Evolutionary conservation across 2,888 invertebrate genomes (phyloP).

Genomic region (Cabera pusaria): DNA sequence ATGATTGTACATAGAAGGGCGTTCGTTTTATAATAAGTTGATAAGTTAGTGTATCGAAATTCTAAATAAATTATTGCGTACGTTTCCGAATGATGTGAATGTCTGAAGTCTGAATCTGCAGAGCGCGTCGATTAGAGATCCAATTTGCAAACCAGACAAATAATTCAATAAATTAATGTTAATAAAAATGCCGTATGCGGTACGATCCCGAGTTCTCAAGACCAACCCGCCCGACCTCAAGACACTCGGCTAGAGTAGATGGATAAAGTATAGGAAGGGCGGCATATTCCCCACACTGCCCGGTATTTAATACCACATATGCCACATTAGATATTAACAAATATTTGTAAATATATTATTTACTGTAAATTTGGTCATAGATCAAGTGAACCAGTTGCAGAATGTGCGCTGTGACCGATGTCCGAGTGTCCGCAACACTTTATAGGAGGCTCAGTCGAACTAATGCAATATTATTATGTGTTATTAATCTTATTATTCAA

Average conservation of each 20-base stretch:
- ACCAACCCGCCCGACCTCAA: conserved; percentile 21
- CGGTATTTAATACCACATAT: conserved; percentile 33
- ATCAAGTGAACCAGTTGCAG: conserved; percentile 29
- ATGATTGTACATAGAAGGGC: conserved; percentile 17
- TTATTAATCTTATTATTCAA: conserved; percentile 10
- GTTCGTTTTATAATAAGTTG: conserved; percentile 14
- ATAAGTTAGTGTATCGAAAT: conserved; percentile 20
- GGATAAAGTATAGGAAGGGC: conserved; percentile 18
- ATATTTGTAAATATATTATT: conserved; percentile 31
- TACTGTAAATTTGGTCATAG: conserved; percentile 31
- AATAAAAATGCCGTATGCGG: not conserved
- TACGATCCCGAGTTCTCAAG: conserved; percentile 2
- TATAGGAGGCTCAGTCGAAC: conserved; percentile 21
- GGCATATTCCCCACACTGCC: conserved; percentile 31
- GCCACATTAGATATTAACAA: conserved; percentile 30
- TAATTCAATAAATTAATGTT: too few species aligned
- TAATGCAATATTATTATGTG: conserved; percentile 24
- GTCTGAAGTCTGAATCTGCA: conserved; percentile 6
- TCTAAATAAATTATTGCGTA: conserved; percentile 18
- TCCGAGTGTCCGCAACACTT: too few species aligned
- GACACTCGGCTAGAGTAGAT: conserved; percentile 17
- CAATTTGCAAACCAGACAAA: too few species aligned
- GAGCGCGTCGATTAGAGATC: conserved; percentile 1
- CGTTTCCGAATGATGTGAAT: conserved; percentile 8
- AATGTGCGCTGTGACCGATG: conserved; percentile 29